Conservation (phyloP, 2,888 invertebrate species). For the Alcis repandata region DNA sequence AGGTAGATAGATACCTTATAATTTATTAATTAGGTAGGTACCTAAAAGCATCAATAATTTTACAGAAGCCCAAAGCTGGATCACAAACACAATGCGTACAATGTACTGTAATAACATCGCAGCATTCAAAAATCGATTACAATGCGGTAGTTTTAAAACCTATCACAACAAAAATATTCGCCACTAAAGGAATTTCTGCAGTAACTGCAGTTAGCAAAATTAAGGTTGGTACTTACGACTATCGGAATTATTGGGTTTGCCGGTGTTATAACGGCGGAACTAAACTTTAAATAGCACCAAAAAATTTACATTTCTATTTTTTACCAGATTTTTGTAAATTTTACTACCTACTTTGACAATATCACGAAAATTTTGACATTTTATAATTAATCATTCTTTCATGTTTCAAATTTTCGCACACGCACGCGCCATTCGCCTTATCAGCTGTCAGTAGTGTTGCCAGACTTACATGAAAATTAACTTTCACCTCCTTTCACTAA, state of each 20-base stretch:
- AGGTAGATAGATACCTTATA: not conserved
- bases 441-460: not conserved
- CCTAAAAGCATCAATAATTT: constrained; percentile 17
- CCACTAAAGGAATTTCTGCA: constrained; percentile 36
- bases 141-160: constrained; percentile 66
- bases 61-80: constrained; percentile 48
- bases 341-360: constrained; percentile 53
- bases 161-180: constrained; percentile 41
- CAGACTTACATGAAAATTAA: no score
- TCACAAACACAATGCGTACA: constrained; percentile 55
- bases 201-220: constrained; percentile 41
- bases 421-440: constrained; percentile 62
- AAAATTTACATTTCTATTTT: constrained; percentile 78
- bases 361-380: constrained; percentile 73
- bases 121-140: constrained; percentile 74
- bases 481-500: no score
- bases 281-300: constrained; percentile 53
- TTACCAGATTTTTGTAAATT: constrained; percentile 54
- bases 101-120: constrained; percentile 44
- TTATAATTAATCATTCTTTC: constrained; percentile 50
- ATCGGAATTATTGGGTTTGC: constrained; percentile 60
- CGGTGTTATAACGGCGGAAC: constrained; percentile 61
- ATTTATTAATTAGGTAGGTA: not conserved
- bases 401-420: constrained; percentile 79
- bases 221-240: constrained; percentile 73